phyloP scores from a whole-genome alignment of 2,888 invertebrate species.

The Microctonus hyperodae region DNA sequence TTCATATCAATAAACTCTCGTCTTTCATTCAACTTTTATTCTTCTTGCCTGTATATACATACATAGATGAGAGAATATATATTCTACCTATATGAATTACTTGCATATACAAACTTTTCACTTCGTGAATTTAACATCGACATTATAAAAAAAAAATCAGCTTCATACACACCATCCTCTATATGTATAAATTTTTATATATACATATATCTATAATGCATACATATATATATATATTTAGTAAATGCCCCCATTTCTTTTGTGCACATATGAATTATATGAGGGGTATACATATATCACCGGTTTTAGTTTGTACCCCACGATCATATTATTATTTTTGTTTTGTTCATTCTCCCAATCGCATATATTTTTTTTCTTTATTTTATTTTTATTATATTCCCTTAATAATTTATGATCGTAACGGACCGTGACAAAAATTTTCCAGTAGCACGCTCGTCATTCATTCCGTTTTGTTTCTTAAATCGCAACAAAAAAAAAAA shows the following conservation, averaged over 20 bases:
- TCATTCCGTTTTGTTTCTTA: conserved; percentile 7
- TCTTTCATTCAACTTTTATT: not conserved
- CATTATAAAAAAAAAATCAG: too few relatives aligned
- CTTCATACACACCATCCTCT: too few relatives aligned
- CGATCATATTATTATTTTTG: not conserved
- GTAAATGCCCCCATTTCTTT: not conserved
- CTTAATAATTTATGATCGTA: conserved; percentile 19
- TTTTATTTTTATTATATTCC: not conserved
- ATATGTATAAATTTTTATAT: not conserved
- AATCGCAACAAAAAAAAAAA: conserved; percentile 2
- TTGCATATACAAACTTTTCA: too few relatives aligned
- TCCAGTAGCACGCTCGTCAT: not conserved
- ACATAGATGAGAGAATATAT: not conserved
- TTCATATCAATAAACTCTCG: not conserved
- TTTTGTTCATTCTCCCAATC: not conserved
- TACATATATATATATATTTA: not conserved
- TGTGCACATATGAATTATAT: not conserved
- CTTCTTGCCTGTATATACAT: not conserved
- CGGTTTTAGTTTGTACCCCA: conserved; percentile 2
- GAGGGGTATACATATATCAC: not conserved
- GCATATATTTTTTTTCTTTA: not conserved
- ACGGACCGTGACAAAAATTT: conserved; percentile 11
- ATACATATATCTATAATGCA: not conserved
- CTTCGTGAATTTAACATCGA: too few relatives aligned
- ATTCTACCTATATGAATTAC: not conserved